These are phyloP conservation scores for Tetraneura akinire DNA, from an alignment of 1,140 invertebrate species.

Conservation along the genomic window DNA sequence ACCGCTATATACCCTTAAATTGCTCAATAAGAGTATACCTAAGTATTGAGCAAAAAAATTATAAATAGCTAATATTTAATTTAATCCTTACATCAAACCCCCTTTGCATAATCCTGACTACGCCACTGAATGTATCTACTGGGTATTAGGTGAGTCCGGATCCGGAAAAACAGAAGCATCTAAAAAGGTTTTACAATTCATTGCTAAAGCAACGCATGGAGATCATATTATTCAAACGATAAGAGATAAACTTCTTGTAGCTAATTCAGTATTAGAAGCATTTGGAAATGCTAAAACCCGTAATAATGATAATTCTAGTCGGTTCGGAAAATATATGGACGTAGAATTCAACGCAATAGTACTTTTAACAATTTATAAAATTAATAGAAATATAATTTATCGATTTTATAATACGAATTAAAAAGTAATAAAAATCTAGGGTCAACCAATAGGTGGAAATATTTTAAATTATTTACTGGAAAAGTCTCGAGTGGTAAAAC, in stretches of 20 bases:
- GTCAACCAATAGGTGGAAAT: constrained; percentile 28
- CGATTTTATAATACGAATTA: background rate
- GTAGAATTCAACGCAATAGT: constrained; percentile 9
- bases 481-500: constrained; percentile 74
- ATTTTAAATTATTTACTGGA: constrained; percentile 40
- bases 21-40: no score
- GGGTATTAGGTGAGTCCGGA: constrained; percentile 75
- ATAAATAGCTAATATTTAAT: no score
- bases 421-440: background rate
- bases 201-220: constrained; percentile 60
- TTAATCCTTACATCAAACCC: no score
- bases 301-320: constrained; percentile 80
- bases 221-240: constrained; percentile 11
- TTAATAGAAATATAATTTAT: no score
- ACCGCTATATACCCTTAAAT: no score
- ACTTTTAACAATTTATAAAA: background rate
- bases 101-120: no score
- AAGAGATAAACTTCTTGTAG: constrained; percentile 36
- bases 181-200: constrained; percentile 79
- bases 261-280: constrained; percentile 59
- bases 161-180: constrained; percentile 81
- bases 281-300: constrained; percentile 85
- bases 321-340: constrained; percentile 69
- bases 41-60: no score
- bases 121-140: no score